Conservation (phyloP, 2,797 vertebrate genomes). For the Malurus leucopterus region DNA sequence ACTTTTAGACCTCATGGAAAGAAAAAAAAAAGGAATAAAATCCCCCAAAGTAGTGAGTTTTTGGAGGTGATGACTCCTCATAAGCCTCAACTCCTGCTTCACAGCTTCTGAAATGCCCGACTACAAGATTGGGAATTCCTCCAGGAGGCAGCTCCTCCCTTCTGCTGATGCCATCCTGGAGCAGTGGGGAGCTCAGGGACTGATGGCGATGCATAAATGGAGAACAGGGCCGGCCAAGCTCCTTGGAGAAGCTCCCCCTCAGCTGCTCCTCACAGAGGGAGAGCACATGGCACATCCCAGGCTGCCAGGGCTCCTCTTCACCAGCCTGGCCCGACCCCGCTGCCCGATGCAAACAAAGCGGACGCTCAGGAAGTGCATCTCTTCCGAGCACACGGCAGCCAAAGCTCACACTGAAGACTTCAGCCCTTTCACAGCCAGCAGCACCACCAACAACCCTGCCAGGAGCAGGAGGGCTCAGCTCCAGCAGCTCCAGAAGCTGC, state of each 20-base stretch:
- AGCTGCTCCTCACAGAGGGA: background rate
- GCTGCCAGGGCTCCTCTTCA: background rate
- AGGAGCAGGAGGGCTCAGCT: background rate
- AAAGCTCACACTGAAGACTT: background rate
- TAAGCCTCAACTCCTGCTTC: background rate
- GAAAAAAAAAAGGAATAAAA: rapidly evolving
- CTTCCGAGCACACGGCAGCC: background rate
- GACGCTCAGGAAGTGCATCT: background rate
- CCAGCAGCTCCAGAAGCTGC: background rate
- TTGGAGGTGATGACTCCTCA: background rate
- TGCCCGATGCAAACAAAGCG: rapidly evolving
- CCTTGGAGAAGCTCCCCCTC: background rate
- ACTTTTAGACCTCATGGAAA: background rate
- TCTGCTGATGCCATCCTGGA: background rate
- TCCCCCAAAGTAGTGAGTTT: background rate
- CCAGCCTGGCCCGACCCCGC: background rate
- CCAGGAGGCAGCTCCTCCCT: background rate
- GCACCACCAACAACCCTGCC: background rate
- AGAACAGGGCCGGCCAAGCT: background rate
- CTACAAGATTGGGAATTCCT: background rate
- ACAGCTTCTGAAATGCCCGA: background rate
- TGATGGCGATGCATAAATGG: background rate
- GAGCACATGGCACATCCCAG: rapidly evolving
- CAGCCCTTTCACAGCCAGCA: background rate
- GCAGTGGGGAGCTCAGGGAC: background rate